Evolutionary conservation across 2,113 vertebrate species (phyloP), one percentile per base, ranked within the genome.

Genomic region (Tenrec ecaudatus): DNA sequence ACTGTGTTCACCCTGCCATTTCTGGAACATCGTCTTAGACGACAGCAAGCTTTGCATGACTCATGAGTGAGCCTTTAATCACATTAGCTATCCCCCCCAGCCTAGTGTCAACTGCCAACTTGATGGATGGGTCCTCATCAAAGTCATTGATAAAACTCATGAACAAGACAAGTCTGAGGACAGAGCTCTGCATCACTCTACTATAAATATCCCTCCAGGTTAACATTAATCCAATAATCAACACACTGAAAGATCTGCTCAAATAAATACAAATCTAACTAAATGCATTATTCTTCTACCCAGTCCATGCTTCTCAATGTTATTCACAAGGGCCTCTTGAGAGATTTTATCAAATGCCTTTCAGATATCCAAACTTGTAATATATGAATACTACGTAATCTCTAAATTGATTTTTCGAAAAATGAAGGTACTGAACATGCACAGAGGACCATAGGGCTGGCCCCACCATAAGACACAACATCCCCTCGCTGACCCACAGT

Each of bases 1-100:
- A 84, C 85, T 89, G 75, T 95, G 91, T 82, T 94, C 69, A 95
- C 36, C 3, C 17, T 66, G 69, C 68, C 92, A 95, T 96, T 96
- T 96, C 47, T 82, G 94, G 82, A 23, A 2, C 27, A 92, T 92
- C 80, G 78, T 86, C 94, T 90, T 58, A 86, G 68, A 90, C 84
- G 47, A 66, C 22, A 62, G 76, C 33, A 86, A 83, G 71, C 84
- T 92, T 88, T 91, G 88, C 93, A 77, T 92, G 85, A 92, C 86
- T 92, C 76, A 36, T 83, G 47, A 88, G 69, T 58, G 95, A 94
- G 82, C 88, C 90, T 90, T 82, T 88, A 90, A 90, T 92, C 95
- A 88, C 25, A 96, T 53, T 62, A 94, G 83, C 71, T 87, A 68
- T 88, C 86, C 68, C 80, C 79, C 80, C 58, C 58, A 95, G 92